Base-by-base conservation (phyloP, 2,888 invertebrate species). In the Magallana nippona region DNA sequence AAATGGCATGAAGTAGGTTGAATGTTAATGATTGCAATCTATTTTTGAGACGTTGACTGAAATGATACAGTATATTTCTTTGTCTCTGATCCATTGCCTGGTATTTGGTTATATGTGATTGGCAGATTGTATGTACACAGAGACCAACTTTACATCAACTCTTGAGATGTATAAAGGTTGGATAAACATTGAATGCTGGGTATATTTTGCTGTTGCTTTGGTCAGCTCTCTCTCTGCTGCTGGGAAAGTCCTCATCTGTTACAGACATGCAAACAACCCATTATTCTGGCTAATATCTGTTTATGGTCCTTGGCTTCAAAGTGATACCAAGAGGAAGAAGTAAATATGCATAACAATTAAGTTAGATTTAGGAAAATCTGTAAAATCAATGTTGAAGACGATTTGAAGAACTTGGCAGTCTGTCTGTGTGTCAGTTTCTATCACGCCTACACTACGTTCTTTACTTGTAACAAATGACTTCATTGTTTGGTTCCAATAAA, bases 371-470 rank as follows among this genome's bases (percentile, higher is more conserved):
- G 71, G 3, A 22, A 71, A 71, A 27, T 10, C 19, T 27, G 10
- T 27, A 63, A 71, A 71, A 71, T 71, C 71, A 71, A 71, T 71
- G 71, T 27, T 32, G 32, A 71, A 22, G 15, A 22, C 15, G 13
- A 15, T 71, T 11, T 15, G 5, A 44, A 44, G 44, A 44, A 44
- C 44, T 44, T 27, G 71, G 15, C 32, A 1, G 27, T 27, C 32
- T 71, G 71, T 22, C 63, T 71, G 63, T 15, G 15, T 71, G 63
- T 27, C 60, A 60, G 60, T 60, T n/a, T 60, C 19, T 19, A 60
- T 60, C n/a, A 60, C 19, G n/a, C 19, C 60, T 19, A n/a, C 19
- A 8, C 44, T 44, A 44, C 5, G 8, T 44, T 44, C 44, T 44
- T 44, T 44, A 44, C 44, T 44, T 44, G 44, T 44, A 44, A 44